Evolutionary conservation across 2,888 invertebrate species (phyloP), one percentile per base, ranked within the genome.

Genomic region (Orthonychiurus folsomi): DNA sequence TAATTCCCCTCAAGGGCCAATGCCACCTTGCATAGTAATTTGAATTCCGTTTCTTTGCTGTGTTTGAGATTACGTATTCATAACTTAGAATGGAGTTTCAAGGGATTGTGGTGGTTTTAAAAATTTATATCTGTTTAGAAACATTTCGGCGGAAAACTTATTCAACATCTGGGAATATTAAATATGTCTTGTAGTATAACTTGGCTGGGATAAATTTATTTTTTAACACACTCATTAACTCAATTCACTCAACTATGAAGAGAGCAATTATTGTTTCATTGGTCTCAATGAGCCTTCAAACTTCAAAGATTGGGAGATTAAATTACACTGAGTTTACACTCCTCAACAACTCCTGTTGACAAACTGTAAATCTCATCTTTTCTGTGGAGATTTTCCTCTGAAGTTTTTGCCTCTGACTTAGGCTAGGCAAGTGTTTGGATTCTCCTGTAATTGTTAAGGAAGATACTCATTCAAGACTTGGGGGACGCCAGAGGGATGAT

Each of bases 371-470:
- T 37, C 37, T 37, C 37, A 9, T 37, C 37, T 5, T 37, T 37
- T 37, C 37, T 37, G 37, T 37, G 15, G 37, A 15, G 37, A 37
- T 5, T 37, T 37, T 37, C 5, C 37, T 37, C 37, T 37, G 37
- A 37, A n/a, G n/a, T n/a, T n/a, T n/a, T n/a, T n/a, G n/a, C n/a
- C n/a, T n/a, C n/a, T n/a, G n/a, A n/a, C n/a, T n/a, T n/a, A n/a
- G n/a, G n/a, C 15, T 37, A 5, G 15, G 9, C 5, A 37, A 56
- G 27, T 28, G 56, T 28, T 28, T 28, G n/a, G 28, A 56, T 56
- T 21, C 56, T 37, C 3, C 9, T n/a, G 27, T 56, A 56, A 56
- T 28, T 56, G 56, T 56, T 56, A 26, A 56, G 28, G 55, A 55
- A 55, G 55, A 55, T 24, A 24, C 23, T 23, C 12, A 23, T 37